Evolutionary conservation across 1,140 invertebrate genomes (phyloP), one percentile per base, ranked within the genome.

Genomic region (Colletes latitarsis): DNA sequence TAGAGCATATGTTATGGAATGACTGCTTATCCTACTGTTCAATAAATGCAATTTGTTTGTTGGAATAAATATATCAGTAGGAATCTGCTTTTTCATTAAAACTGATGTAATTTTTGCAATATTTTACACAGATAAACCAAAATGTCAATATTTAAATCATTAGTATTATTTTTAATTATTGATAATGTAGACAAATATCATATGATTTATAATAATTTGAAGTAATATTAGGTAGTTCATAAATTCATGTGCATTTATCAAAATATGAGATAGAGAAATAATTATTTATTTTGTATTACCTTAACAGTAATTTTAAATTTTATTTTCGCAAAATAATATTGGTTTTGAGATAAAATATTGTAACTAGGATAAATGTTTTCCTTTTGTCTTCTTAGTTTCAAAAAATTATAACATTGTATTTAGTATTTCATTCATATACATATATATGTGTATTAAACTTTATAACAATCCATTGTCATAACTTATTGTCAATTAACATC

Each of bases 131-230:
- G 15, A 6, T 78, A 63, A 9, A 21, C 8, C 57, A 63, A 12
- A 58, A 70, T 63, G 60, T 73, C 49, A 72, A 57, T 78, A 64
- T 17, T 73, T 64, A 64, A 55, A 17, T 15, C 6, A 52, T 30
- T 17, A 77, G 5, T 70, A 52, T 69, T 60, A 69, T 69, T 39
- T 77, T 43, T 39, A 77, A 9, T 21, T 77, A 55, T 52, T 0
- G n/a, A 53, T 71, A 19, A 55, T 15, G 30, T 17, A 60, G 21
- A 43, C 21, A n/a, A 46, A 71, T 6, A 46, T 12, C 10, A 43
- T 58, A 30, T 21, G n/a, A 55, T 49, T 73, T 21, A 12, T 68
- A 69, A 69, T 57, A 9, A 39, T 39, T 10, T 30, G 30, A 60
- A 14, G 12, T 60, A 30, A 30, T 30, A 30, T 30, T 30, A 30